phyloP scores from a whole-genome alignment of 37 sponge, comb jelly and placozoan species.

The Halichondria panicea region DNA sequence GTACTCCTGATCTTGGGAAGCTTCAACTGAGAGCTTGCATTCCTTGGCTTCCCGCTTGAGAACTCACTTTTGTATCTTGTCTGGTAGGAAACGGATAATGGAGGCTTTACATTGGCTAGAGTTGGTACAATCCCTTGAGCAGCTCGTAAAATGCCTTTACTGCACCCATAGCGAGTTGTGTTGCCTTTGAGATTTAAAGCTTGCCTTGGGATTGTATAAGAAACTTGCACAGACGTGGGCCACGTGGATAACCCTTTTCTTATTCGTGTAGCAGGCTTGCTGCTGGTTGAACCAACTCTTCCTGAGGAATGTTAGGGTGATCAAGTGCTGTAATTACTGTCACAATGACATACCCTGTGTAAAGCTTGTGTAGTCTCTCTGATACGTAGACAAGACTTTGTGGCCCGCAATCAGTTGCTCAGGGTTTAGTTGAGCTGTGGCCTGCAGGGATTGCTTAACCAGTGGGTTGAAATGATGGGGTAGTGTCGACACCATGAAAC shows the following conservation, averaged over 20 bases:
- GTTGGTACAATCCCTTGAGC: slow-evolving; percentile 32
- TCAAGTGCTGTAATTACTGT: no score
- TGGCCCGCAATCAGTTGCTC: not conserved
- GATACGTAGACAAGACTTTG: slow-evolving; percentile 11
- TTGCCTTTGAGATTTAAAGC: slow-evolving; percentile 23
- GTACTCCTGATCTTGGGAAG: no score
- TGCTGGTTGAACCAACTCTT: not conserved
- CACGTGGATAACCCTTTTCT: no score
- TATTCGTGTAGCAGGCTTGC: no score
- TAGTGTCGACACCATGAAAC: no score
- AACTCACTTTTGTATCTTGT: not conserved
- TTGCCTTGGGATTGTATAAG: not conserved
- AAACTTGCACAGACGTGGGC: not conserved
- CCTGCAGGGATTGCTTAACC: no score
- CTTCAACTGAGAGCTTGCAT: no score
- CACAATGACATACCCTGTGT: no score
- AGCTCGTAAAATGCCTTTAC: not conserved
- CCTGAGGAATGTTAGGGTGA: not conserved
- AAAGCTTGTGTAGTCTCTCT: slow-evolving; percentile 12
- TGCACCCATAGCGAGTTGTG: slow-evolving; percentile 70
- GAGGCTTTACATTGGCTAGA: not conserved
- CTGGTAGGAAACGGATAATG: not conserved
- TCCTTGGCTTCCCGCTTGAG: no score
- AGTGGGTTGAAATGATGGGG: no score
- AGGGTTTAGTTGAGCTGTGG: not conserved